A percentile compares a stretch with the other conserved stretches of the same genome.
Conservation (phyloP, 2,113 vertebrate genomes). For the Bombycilla garrulus region DNA sequence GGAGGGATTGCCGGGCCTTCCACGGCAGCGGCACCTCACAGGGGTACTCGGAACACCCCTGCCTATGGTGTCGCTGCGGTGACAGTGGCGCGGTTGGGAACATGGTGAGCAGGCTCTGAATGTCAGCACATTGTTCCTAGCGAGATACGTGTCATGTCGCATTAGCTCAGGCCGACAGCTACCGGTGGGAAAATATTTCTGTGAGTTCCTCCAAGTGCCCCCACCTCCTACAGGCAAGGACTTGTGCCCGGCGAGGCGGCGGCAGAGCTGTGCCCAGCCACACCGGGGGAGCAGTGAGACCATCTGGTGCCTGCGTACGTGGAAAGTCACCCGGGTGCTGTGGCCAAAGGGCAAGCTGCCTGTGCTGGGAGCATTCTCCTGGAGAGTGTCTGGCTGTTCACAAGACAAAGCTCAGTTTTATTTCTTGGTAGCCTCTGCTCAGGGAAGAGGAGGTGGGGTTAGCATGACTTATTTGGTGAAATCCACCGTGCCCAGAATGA, state of each 20-base stretch:
- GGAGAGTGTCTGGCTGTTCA: background rate
- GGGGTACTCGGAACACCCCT: background rate
- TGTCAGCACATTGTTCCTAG: constrained; percentile 9
- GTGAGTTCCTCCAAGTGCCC: background rate
- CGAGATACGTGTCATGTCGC: constrained; percentile 27
- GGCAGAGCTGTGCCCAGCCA: background rate
- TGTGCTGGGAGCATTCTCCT: background rate
- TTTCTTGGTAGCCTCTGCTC: background rate
- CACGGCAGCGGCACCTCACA: background rate
- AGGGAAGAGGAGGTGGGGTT: background rate
- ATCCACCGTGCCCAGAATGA: background rate
- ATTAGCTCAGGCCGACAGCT: constrained; percentile 47
- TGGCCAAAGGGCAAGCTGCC: background rate
- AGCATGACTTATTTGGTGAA: background rate
- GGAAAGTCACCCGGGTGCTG: background rate
- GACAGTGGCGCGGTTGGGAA: background rate
- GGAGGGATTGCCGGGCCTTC: background rate
- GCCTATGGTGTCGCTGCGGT: background rate
- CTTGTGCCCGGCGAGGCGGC: background rate
- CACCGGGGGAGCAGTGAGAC: background rate
- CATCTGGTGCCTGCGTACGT: background rate
- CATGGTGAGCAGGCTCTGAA: constrained; percentile 34
- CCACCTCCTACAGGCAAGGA: constrained; percentile 27
- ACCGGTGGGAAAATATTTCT: constrained; percentile 48
- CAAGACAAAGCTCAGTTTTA: constrained; percentile 1